phyloP scores from a whole-genome alignment of 2,113 vertebrate species.

The Cervus canadensis region DNA sequence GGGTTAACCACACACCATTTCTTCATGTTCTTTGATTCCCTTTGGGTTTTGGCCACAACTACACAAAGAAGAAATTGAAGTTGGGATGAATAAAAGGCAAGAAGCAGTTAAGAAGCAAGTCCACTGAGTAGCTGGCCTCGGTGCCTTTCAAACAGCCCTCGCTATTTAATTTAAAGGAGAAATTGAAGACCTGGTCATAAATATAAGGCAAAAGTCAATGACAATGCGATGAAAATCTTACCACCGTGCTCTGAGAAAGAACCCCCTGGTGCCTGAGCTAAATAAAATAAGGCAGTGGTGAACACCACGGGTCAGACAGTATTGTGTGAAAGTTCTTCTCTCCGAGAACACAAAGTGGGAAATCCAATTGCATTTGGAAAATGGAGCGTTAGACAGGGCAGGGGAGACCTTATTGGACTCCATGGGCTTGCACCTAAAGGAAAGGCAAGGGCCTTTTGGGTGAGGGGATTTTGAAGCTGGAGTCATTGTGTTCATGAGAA shows the following conservation, averaged over 20 bases:
- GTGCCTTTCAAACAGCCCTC: conserved; percentile 48
- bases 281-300: background rate
- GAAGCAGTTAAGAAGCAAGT: conserved; percentile 55
- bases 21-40: background rate
- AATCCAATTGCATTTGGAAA: background rate
- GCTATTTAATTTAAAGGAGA: conserved; percentile 65
- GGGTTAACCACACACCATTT: conserved; percentile 23
- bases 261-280: background rate
- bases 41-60: conserved; percentile 24
- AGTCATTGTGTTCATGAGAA: background rate
- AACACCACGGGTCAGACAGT: background rate
- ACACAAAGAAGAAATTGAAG: conserved; percentile 63
- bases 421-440: background rate
- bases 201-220: conserved; percentile 66
- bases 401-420: background rate
- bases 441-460: background rate
- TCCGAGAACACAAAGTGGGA: background rate
- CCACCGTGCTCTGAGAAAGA: background rate
- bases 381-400: background rate
- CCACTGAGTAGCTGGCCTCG: conserved; percentile 17
- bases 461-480: background rate
- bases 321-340: background rate
- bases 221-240: conserved; percentile 38
- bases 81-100: conserved; percentile 57
- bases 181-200: conserved; percentile 62